Percentiles rank a stretch among this genome's conserved stretches.
Evolutionary conservation across 1,140 invertebrate species (phyloP).

Genomic region (Aphaenogaster rudis): DNA sequence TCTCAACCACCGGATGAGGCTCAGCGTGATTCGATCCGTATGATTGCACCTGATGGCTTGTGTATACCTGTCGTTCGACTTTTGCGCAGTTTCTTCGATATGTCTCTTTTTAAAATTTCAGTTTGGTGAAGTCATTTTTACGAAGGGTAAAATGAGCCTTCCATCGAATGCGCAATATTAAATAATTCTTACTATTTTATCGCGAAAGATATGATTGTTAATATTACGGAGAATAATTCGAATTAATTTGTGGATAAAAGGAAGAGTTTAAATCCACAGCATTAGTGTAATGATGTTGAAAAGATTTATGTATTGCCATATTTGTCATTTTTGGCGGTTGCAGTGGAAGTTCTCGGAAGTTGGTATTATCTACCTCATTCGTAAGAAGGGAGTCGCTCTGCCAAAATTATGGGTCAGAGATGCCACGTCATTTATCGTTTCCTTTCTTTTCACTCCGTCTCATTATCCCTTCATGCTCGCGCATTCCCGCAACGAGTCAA

Average conservation of each 20-base stretch:
- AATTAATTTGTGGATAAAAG: background rate
- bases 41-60: constrained; percentile 19
- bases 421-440: constrained; percentile 47
- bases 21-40: constrained; percentile 14
- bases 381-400: constrained; percentile 13
- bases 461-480: constrained; percentile 39
- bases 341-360: constrained; percentile 34
- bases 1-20: background rate
- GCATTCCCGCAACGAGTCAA: constrained; percentile 45
- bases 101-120: background rate
- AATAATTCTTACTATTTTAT: background rate
- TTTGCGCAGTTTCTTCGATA: background rate
- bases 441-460: constrained; percentile 54
- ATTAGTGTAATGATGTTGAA: background rate
- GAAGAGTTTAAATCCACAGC: background rate
- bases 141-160: background rate
- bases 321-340: constrained; percentile 19
- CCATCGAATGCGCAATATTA: too few species aligned
- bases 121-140: background rate
- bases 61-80: constrained; percentile 31
- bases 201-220: background rate
- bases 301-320: background rate
- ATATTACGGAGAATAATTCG: background rate
- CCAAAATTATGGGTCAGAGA: constrained; percentile 52
- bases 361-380: constrained; percentile 29